Base-by-base conservation (phyloP, 92 coral and sea anemone genomes). In the Meandrina meandrites region DNA sequence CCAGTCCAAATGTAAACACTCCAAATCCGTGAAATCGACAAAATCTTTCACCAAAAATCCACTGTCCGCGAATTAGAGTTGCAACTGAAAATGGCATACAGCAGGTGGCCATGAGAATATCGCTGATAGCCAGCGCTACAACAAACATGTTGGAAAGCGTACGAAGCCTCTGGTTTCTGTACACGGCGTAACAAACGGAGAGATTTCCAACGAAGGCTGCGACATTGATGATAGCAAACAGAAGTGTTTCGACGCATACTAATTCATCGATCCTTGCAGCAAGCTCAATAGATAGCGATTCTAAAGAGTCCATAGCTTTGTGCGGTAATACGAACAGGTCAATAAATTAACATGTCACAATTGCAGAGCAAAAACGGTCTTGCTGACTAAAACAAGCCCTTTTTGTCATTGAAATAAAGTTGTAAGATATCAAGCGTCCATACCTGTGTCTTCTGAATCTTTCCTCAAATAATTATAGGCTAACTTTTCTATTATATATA, bases 121-220 rank as follows among this genome's bases (percentile, higher is more conserved):
- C 93, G 27, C 91, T 90, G 48, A 90, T 32, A 17, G 93, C 93
- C 84, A 93, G 82, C n/a, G 95, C 93, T 22, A 93, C 86, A 22
- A 90, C 91, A 76, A 90, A 90, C 68, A 81, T 84, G 54, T 88
- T 92, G 22, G 95, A 81, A 36, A 90, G 79, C 34, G 88, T 90
- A 21, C 90, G 88, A 37, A 92, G 93, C 27, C 90, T 90, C 1
- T 72, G 85, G 69, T 92, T 90, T 87, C 90, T 79, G 81, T 78
- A 82, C 40, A 93, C 88, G 17, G 90, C 91, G 45, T 35, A 75
- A 37, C 91, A 93, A 16, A 93, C 95, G 66, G 85, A 88, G 32
- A 93, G 75, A 75, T 93, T 93, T 10, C 95, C 95, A n/a, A 88
- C 11, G 56, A 90, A 81, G 7, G 93, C 81, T 12, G 90, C 66